A percentile compares a stretch with the other conserved stretches of the same genome.
Evolutionary conservation across 2,888 invertebrate species (phyloP).

Genomic region (Cosmia pyralina): DNA sequence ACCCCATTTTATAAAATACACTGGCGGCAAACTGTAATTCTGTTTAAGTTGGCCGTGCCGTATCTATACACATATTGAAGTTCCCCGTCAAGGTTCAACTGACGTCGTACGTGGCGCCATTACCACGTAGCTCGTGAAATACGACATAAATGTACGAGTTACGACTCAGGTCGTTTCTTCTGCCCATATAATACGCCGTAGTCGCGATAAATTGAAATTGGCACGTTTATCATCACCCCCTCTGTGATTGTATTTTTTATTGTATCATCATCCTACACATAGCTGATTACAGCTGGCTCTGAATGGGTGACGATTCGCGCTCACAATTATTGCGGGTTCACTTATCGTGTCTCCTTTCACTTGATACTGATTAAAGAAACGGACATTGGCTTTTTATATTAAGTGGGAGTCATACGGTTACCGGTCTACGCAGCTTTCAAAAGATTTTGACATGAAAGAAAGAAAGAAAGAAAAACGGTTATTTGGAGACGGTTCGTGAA

Average conservation of each 20-base stretch:
- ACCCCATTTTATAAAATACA: slow-evolving; percentile 33
- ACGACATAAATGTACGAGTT: slow-evolving; percentile 83
- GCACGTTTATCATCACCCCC: slow-evolving; percentile 80
- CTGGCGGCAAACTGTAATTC: slow-evolving; percentile 53
- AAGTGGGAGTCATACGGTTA: not conserved
- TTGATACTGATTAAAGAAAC: slow-evolving; percentile 33
- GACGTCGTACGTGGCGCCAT: slow-evolving; percentile 78
- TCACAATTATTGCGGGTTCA: slow-evolving; percentile 41
- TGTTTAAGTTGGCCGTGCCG: slow-evolving; percentile 57
- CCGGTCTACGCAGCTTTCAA: not conserved
- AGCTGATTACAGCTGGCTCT: slow-evolving; percentile 63
- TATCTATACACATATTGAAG: slow-evolving; percentile 61
- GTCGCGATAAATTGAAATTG: slow-evolving; percentile 85
- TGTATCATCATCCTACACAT: slow-evolving; percentile 68
- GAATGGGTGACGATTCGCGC: slow-evolving; percentile 40
- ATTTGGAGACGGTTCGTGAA: no score
- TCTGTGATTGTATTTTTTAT: slow-evolving; percentile 82
- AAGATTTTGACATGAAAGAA: not conserved
- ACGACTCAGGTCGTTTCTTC: slow-evolving; percentile 77
- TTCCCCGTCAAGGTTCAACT: slow-evolving; percentile 71
- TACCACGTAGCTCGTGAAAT: slow-evolving; percentile 83
- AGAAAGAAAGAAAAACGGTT: no score
- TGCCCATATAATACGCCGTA: slow-evolving; percentile 80
- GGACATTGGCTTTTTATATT: not conserved
- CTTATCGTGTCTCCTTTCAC: slow-evolving; percentile 20